phyloP scores from a whole-genome alignment of 1,140 invertebrate genomes.

The Eupeodes corollae region DNA sequence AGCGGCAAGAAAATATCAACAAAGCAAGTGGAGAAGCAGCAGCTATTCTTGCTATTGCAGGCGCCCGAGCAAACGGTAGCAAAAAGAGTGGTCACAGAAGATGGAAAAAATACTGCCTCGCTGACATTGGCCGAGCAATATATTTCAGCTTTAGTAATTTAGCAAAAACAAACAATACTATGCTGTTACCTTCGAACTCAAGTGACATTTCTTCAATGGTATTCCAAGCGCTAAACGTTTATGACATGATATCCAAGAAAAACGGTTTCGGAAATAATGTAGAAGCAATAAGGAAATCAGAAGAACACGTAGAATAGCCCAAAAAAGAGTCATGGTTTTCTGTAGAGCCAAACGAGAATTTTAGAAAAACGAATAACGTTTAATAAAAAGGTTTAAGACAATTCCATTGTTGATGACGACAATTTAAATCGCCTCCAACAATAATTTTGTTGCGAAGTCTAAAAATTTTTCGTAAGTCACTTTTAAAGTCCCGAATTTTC shows the following conservation, averaged over 20 bases:
- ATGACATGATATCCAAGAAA: constrained; percentile 24
- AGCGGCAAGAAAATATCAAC: constrained; percentile 78
- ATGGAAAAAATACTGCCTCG: constrained; percentile 78
- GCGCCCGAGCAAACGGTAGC: constrained; percentile 70
- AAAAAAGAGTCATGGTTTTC: too few relatives aligned
- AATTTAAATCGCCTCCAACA: too few relatives aligned
- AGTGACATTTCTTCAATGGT: constrained; percentile 77
- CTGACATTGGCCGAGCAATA: constrained; percentile 93
- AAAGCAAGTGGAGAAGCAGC: constrained; percentile 76
- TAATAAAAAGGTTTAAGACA: too few relatives aligned
- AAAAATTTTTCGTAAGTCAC: too few relatives aligned
- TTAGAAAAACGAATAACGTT: too few relatives aligned
- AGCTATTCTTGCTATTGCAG: constrained; percentile 73
- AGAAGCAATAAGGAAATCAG: too few relatives aligned
- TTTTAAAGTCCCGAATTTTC: too few relatives aligned
- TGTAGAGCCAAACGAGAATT: too few relatives aligned
- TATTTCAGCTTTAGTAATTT: constrained; percentile 80
- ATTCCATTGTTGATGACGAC: too few relatives aligned
- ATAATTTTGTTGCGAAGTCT: too few relatives aligned
- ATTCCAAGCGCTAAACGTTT: constrained; percentile 55
- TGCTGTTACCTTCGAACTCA: constrained; percentile 85
- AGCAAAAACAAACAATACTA: constrained; percentile 86
- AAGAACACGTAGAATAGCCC: too few relatives aligned
- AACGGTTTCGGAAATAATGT: background rate
- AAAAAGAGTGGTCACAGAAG: constrained; percentile 46